A percentile compares a stretch with the other conserved stretches of the same genome.
These are phyloP conservation scores for Ridgeia piscesae DNA, from an alignment of 1,140 invertebrate genomes.

Conservation along the genomic window DNA sequence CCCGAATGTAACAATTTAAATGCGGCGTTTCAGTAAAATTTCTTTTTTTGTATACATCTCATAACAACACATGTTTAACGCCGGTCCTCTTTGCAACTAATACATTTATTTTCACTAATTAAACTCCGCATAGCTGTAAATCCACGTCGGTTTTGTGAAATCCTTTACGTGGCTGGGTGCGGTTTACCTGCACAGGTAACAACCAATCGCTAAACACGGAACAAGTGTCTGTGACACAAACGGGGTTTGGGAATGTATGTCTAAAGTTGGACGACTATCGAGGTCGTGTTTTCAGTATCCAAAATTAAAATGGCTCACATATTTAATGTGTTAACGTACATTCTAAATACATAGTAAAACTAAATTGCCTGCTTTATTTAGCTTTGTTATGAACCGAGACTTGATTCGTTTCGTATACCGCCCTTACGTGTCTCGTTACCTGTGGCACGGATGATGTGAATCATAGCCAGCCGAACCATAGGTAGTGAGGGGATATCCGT, in stretches of 20 bases:
- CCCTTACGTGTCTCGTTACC: not conserved
- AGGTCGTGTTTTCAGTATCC: not conserved
- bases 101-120: not conserved
- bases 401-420: not conserved
- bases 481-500: too few species aligned
- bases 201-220: constrained; percentile 4
- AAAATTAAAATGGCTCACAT: not conserved
- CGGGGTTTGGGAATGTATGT: not conserved
- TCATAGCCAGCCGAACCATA: not conserved
- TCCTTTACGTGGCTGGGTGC: not conserved
- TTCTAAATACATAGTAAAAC: not conserved
- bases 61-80: not conserved
- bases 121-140: not conserved
- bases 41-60: not conserved
- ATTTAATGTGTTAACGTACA: not conserved
- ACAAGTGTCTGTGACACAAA: constrained; percentile 5
- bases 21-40: not conserved
- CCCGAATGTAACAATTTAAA: not conserved
- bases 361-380: not conserved
- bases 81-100: not conserved
- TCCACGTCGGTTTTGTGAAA: not conserved
- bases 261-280: not conserved
- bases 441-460: not conserved
- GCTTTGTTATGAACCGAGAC: not conserved
- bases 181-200: not conserved